Base-by-base conservation (phyloP, 23 tunicate genomes). In the Botrylloides violaceus region DNA sequence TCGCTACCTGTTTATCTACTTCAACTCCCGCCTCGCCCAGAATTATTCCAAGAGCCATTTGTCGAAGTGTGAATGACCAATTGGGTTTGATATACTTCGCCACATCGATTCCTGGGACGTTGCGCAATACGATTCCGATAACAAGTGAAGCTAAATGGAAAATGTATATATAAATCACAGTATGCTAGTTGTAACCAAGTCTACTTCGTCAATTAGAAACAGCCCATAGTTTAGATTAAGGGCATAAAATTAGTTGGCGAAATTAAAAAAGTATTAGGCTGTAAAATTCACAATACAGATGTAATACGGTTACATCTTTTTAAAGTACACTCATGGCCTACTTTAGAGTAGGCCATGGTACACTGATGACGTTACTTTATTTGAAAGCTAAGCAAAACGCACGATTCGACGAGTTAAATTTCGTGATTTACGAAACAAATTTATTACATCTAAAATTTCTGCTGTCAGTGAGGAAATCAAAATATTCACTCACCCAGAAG, bases 1-100 rank as follows among this genome's bases (percentile, higher is more conserved):
- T n/a, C n/a, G n/a, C n/a, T n/a, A 65, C 86, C 86, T 73, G 81
- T 66, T 81, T 81, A 57, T 81, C 86, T 2, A 81, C 86, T 65
- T 81, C 86, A 9, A 81, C 86, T 4, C 86, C 86, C 2, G 86
- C 86, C 43, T 81, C 86, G 47, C 86, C 86, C 38, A 81, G 58
- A 34, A 81, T 81, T 63, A 81, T 29, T 0, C 86, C 86, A 18
- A 81, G 75, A 15, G 86, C 73, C 86, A 81, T 81, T 49, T 81
- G 86, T 20, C 86, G 59, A 26, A 81, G 66, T 3, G 79, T 73
- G 32, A 73, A 81, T 6, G 86, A 73, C 86, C 86, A 81, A 34
- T 73, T 59, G 24, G 86, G 86, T 30, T 73, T 1, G n/a, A 81
- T 81, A 34, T 63, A 61, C 43, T 73, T 73, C 53, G 86, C 86